Evolutionary conservation across 2,888 invertebrate species (phyloP).

Genomic region (Smittia aterrima): DNA sequence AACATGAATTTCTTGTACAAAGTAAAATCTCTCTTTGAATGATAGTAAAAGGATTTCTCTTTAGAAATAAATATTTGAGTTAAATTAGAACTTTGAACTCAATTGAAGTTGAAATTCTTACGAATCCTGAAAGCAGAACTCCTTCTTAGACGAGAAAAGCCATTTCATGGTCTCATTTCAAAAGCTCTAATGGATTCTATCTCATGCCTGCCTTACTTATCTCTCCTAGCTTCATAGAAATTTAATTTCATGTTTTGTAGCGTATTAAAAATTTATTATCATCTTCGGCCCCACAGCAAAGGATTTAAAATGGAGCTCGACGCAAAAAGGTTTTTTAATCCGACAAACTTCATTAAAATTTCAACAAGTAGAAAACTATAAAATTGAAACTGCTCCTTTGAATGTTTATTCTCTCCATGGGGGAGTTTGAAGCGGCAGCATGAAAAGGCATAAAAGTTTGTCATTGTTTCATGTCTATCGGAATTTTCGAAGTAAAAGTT

Average conservation of each 20-base stretch:
- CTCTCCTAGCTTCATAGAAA: background rate
- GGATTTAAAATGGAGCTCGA: background rate
- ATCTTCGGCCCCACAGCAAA: background rate
- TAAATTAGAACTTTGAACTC: too few species aligned
- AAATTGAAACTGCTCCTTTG: background rate
- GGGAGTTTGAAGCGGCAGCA: background rate
- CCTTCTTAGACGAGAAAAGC: too few species aligned
- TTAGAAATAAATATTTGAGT: too few species aligned
- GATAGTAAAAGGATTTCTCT: too few species aligned
- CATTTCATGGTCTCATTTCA: too few species aligned
- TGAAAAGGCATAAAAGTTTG: conserved; percentile 3
- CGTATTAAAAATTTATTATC: conserved; percentile 6
- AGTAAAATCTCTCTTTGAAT: too few species aligned
- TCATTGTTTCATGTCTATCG: background rate
- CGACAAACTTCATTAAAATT: conserved; percentile 11
- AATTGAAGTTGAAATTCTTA: too few species aligned
- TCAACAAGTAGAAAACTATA: conserved; percentile 8
- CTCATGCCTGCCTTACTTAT: too few species aligned
- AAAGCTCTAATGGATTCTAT: too few species aligned
- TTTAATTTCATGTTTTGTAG: conserved; percentile 1
- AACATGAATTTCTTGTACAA: too few species aligned
- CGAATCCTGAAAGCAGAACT: too few species aligned
- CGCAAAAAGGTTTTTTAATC: conserved; percentile 1
- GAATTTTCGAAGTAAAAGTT: background rate
- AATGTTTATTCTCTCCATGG: background rate